Evolutionary conservation across 2,113 vertebrate genomes (phyloP), one percentile per base, ranked within the genome.

Genomic region (Lipotes vexillifer): DNA sequence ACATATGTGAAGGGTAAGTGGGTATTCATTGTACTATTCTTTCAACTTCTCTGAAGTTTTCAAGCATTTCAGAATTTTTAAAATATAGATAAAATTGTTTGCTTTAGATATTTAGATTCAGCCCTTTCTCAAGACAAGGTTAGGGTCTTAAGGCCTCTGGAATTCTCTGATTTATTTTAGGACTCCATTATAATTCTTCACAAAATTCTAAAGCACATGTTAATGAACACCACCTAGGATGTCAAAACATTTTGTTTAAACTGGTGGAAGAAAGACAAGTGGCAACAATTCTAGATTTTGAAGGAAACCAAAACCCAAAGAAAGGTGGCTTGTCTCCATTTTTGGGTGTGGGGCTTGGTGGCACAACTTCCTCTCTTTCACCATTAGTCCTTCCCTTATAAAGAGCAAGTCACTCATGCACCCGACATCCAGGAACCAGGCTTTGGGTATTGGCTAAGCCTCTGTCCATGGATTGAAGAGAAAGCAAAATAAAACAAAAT

Each of bases 111-210:
- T 52, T 88, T 63, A 92, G 52, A 83, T 57, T 57, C 36, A 71
- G 36, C 20, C 9, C 49, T 88, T 93, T 59, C 49, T 69, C n/a
- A 63, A 93, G 44, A 49, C 25, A 93, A 91, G 82, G 33, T 61
- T 31, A 87, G 33, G 9, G 49, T 75, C n/a, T 87, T 25, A 17
- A 12, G 68, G 52, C 29, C 82, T 87, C 87, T 63, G 84, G 72
- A 18, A 36, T 91, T 91, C 46, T 75, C n/a, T 69, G 88, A 97
- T 93, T 88, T 63, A 90, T 92, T 93, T 86, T 87, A 90, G 93
- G 66, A 71, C 59, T 90, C 41, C 31, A 36, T 85, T 74, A 46
- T 75, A 77, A 94, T 13, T 52, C 10, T 49, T 77, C 77, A 78
- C 82, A 95, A 91, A 93, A 91, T 63, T 88, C 77, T 63, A 38